Evolutionary conservation across 2,888 invertebrate species (phyloP).

Genomic region (Alcis repandata): DNA sequence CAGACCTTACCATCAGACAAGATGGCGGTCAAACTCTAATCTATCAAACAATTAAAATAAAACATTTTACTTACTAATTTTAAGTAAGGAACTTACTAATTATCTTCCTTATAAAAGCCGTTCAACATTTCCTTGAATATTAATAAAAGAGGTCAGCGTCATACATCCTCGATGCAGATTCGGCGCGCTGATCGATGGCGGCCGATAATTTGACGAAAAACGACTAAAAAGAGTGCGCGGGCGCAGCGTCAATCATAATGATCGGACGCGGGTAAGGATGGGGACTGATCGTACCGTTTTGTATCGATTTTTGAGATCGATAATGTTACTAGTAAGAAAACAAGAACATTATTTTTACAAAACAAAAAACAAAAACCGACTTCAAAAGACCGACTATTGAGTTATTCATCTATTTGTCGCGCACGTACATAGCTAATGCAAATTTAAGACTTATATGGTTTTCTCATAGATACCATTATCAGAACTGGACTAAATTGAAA

Average conservation of each 20-base stretch:
- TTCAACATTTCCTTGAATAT: slow-evolving; percentile 58
- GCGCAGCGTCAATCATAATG: slow-evolving; percentile 69
- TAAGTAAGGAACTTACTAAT: slow-evolving; percentile 17
- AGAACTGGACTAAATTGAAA: no score
- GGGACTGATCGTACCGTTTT: background rate
- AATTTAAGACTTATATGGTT: no score
- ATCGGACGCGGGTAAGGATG: slow-evolving; percentile 42
- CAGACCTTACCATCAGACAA: no score
- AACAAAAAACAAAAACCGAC: no score
- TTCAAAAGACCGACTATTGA: no score
- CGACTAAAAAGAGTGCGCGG: slow-evolving; percentile 60
- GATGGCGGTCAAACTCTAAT: no score
- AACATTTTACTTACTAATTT: background rate
- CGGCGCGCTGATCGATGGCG: slow-evolving; percentile 47
- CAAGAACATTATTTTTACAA: background rate
- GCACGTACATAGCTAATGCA: no score
- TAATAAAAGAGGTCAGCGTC: slow-evolving; percentile 55
- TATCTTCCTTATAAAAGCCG: slow-evolving; percentile 35
- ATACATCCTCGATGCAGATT: slow-evolving; percentile 63
- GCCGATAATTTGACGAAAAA: slow-evolving; percentile 54
- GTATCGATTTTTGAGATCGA: slow-evolving; percentile 29
- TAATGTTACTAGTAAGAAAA: background rate
- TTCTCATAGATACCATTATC: no score
- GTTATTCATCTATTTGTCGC: no score
- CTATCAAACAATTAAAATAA: no score